Conservation (phyloP, 2,113 vertebrate species). For the Gadus macrocephalus region DNA sequence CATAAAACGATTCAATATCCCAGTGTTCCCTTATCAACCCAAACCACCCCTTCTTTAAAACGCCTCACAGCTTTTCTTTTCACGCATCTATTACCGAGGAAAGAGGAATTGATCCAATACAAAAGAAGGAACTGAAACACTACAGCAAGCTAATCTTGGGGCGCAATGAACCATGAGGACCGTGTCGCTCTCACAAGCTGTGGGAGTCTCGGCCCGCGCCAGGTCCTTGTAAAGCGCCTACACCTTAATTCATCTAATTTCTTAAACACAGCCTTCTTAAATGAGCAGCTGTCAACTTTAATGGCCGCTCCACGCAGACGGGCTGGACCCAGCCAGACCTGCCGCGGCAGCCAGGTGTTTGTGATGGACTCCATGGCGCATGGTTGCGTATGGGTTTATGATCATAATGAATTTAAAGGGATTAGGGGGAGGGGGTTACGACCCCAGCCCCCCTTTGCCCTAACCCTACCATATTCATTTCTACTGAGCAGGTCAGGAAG, state of each 20-base stretch:
- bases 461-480: constrained; percentile 14
- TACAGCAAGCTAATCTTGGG: too few species aligned
- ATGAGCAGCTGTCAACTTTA: constrained; percentile 57
- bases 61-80: too few species aligned
- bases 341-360: constrained; percentile 48
- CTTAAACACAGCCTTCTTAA: constrained; percentile 40
- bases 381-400: constrained; percentile 24
- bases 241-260: constrained; percentile 62
- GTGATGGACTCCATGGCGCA: constrained; percentile 33
- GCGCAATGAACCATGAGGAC: too few species aligned
- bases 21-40: too few species aligned
- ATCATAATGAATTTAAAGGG: constrained; percentile 11
- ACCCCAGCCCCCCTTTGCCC: not conserved
- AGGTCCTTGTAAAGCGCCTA: not conserved
- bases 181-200: too few species aligned
- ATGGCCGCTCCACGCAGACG: constrained; percentile 30
- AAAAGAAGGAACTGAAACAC: too few species aligned
- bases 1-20: too few species aligned
- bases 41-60: too few species aligned
- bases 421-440: constrained; percentile 29
- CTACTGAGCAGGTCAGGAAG: constrained; percentile 37
- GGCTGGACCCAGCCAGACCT: constrained; percentile 10
- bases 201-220: too few species aligned
- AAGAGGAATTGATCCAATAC: too few species aligned
- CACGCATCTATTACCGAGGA: too few species aligned